Evolutionary conservation across 2,797 vertebrate species (phyloP), one percentile per base, ranked within the genome.

Genomic region (Xenopus petersii): DNA sequence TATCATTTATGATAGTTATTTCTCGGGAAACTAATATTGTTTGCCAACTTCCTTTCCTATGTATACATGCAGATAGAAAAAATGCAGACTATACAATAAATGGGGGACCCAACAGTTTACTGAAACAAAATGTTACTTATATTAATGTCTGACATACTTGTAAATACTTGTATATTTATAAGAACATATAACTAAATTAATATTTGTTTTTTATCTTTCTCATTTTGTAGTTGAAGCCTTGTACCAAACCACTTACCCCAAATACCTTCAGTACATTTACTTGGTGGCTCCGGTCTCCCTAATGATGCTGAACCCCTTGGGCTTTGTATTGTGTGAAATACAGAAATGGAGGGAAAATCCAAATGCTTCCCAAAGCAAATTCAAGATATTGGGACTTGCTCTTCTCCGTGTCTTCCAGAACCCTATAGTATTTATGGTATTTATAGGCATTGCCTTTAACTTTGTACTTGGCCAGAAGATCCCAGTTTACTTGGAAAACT

Each of bases 201-300:
- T 51, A 51, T 51, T 51, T 51, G 3, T 26, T 82, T 87, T 21
- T 88, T 56, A 79, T 88, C 58, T 89, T 81, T 30, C 26, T 30
- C 26, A 30, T 30, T 30, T 89, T 87, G 59, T 89, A 95, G 94
- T 94, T 85, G 92, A 95, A 86, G 94, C 94, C 84, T 87, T 95
- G 65, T 95, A 95, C 88, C 88, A 91, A 83, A 91, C 91, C 73
- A 96, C 95, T 2, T 95, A 97, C 67, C 96, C 97, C 65, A 94
- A 98, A 75, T 98, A 98, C 86, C 92, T 95, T 59, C 96, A 98
- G 91, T 99, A 98, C 82, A 96, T 99, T 83, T 99, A 99, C 85
- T 87, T 99, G 75, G 96, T 98, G 77, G 97, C 97, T 49, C 97
- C 97, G 1, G 93, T 99, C 80, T 99, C 97, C 80, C 94, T 99